Base-by-base conservation (phyloP, 2,888 invertebrate species). In the Drosophila nr. perissopoda region DNA sequence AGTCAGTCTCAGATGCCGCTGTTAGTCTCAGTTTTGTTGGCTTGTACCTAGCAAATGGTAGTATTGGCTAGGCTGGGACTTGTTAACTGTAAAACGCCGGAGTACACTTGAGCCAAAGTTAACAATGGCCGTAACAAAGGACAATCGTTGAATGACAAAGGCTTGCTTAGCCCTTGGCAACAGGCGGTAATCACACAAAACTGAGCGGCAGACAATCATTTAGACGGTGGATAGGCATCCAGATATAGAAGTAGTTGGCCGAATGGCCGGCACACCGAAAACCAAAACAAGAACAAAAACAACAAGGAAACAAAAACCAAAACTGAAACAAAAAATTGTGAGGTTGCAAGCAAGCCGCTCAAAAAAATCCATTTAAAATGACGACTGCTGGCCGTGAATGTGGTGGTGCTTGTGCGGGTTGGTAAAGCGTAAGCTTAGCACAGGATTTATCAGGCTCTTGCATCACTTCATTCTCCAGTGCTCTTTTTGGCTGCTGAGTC, bases 91-190 rank as follows among this genome's bases (percentile, higher is more conserved):
- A 57, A 79, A 74, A 57, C 60, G 52, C 25, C 42, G n/a, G 42
- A 25, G 34, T 34, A 33, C 27, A 54, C 18, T 54, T 52, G 29
- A 48, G 70, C 31, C 54, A 62, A 71, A 76, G 83, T 74, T 74
- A 80, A 88, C 83, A 89, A 89, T 76, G 77, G 52, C 59, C 57
- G 78, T 70, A 74, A 90, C 90, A 90, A 81, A 90, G 89, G 89
- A 88, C 90, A 86, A 83, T 83, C 90, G 89, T 73, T 81, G 89
- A 76, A 86, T 86, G 84, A 90, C 86, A 88, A 86, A 86, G 83
- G 79, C 83, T 79, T 88, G 81, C 90, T 90, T 88, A 86, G 86
- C 90, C 89, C 83, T 81, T 86, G 90, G 89, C 89, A 85, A 86
- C 89, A 86, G 87, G 89, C 90, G 79, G 81, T 89, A 86, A 86